phyloP scores from a whole-genome alignment of 1,140 invertebrate genomes.

The Episyrphus balteatus region DNA sequence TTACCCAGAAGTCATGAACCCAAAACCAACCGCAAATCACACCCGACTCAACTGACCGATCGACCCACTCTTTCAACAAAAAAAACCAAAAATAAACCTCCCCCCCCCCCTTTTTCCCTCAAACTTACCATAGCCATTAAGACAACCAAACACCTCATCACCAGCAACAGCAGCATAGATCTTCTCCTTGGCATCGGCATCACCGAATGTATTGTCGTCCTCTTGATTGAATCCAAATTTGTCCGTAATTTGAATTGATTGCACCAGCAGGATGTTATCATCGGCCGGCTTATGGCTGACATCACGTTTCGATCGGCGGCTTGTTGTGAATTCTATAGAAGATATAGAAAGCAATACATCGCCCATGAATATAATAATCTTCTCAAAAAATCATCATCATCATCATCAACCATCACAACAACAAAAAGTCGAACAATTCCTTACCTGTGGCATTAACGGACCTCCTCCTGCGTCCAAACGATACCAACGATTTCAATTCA shows the following conservation, averaged over 20 bases:
- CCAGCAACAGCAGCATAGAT: constrained; percentile 24
- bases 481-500: constrained; percentile 66
- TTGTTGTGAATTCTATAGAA: constrained; percentile 28
- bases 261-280: constrained; percentile 76
- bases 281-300: constrained; percentile 39
- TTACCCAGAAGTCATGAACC: too few relatives aligned
- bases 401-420: too few relatives aligned
- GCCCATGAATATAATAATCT: too few relatives aligned
- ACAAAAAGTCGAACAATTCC: too few relatives aligned
- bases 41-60: too few relatives aligned
- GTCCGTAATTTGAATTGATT: constrained; percentile 85
- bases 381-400: too few relatives aligned
- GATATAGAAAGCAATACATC: constrained; percentile 7
- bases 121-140: constrained; percentile 35
- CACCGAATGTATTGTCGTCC: constrained; percentile 8
- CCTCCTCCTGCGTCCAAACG: constrained; percentile 55
- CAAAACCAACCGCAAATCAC: too few relatives aligned
- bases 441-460: constrained; percentile 27
- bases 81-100: too few relatives aligned
- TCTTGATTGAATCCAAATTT: constrained; percentile 70
- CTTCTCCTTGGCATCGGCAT: constrained; percentile 24
- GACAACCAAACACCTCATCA: constrained; percentile 34
- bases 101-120: too few relatives aligned
- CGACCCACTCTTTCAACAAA: too few relatives aligned
- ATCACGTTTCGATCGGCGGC: constrained; percentile 25